Evolutionary conservation across 2,113 vertebrate species (phyloP).

Genomic region (Thamnaconus septentrionalis): DNA sequence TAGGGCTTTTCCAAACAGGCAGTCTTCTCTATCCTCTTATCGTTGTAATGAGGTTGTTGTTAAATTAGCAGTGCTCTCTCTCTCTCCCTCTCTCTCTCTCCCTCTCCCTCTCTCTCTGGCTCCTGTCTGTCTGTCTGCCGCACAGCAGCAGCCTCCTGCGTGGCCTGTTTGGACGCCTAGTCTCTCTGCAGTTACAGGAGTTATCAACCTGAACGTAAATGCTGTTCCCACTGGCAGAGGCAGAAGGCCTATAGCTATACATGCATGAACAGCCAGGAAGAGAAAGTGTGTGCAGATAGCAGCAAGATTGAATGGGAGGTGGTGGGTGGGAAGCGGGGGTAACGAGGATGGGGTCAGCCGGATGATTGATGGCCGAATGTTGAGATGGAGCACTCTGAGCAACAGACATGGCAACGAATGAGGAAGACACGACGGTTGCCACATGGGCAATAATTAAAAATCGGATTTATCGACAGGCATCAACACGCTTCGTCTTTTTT

Average conservation of each 20-base stretch:
- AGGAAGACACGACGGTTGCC: conserved; percentile 58
- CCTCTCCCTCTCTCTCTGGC: too few relatives aligned
- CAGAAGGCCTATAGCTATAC: too few relatives aligned
- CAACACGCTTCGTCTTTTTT: conserved; percentile 37
- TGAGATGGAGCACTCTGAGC: too few relatives aligned
- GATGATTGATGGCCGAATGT: not conserved
- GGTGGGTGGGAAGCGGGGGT: not conserved
- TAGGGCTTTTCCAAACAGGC: too few relatives aligned
- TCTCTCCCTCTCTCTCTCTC: too few relatives aligned
- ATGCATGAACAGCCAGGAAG: too few relatives aligned
- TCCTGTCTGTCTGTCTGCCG: conserved; percentile 42
- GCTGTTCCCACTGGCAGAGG: too few relatives aligned
- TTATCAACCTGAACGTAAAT: too few relatives aligned
- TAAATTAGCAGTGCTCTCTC: too few relatives aligned
- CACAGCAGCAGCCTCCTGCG: conserved; percentile 37
- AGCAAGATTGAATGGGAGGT: not conserved
- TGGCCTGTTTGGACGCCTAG: conserved; percentile 54
- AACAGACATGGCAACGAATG: not conserved
- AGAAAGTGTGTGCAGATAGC: too few relatives aligned
- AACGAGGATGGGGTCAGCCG: not conserved
- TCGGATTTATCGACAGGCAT: conserved; percentile 84
- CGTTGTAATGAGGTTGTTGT: too few relatives aligned
- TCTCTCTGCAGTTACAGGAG: conserved; percentile 62
- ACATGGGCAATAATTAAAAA: conserved; percentile 87
- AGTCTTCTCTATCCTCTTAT: too few relatives aligned